Percentiles rank a stretch among this genome's conserved stretches.
phyloP scores from a whole-genome alignment of 2,888 invertebrate genomes.

The Diplazon laetatorius region DNA sequence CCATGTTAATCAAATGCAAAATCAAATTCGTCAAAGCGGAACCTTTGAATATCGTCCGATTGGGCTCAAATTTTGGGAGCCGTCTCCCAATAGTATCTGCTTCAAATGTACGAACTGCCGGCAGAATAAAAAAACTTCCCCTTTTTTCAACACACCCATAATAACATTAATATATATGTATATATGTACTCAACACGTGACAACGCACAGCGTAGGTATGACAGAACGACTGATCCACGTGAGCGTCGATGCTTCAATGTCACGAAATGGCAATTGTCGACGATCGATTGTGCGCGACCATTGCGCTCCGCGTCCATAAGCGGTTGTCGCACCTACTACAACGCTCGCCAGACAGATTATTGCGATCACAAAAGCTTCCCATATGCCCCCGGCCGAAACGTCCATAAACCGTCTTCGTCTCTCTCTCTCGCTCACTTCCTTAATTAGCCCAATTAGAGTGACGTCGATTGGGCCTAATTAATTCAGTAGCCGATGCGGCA shows the following conservation, averaged over 20 bases:
- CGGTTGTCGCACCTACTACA: constrained; percentile 34
- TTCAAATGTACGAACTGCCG: no score
- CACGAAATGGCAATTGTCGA: not conserved
- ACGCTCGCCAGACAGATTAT: not conserved
- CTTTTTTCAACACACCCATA: no score
- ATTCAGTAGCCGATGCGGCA: constrained; percentile 67
- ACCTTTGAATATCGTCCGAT: no score
- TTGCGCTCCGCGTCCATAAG: not conserved
- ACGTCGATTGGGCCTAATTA: constrained; percentile 76
- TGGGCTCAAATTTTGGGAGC: no score
- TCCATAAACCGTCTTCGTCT: no score
- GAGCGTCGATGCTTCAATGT: constrained; percentile 34
- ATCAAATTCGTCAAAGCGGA: no score
- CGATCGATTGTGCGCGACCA: not conserved
- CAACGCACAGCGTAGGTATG: constrained; percentile 16
- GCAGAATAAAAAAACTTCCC: no score
- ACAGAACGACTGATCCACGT: constrained; percentile 43
- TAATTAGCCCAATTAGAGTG: constrained; percentile 78
- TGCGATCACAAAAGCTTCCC: not conserved
- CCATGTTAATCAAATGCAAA: no score
- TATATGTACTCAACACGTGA: no score
- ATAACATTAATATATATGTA: no score
- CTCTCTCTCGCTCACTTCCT: constrained; percentile 65
- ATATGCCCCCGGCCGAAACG: not conserved
- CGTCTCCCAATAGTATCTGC: no score